Evolutionary conservation across 2,113 vertebrate genomes (phyloP).

Genomic region (Amphiprion ocellaris): DNA sequence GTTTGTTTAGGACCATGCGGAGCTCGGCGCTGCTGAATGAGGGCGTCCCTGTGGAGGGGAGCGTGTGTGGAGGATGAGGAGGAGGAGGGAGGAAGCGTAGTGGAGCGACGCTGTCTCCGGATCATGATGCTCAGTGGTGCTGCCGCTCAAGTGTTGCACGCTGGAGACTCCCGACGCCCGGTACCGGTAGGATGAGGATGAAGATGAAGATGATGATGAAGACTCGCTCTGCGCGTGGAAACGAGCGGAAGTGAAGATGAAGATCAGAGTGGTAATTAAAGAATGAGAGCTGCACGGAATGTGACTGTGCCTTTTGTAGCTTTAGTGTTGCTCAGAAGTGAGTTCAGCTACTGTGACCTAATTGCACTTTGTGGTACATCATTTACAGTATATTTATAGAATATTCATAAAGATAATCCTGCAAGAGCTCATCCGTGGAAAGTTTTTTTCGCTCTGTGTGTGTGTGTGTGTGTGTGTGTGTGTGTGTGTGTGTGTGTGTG

Average conservation of each 20-base stretch:
- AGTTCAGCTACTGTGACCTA: conserved; percentile 42
- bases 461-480: neutral
- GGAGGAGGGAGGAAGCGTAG: conserved; percentile 6
- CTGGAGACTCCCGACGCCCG: conserved; percentile 33
- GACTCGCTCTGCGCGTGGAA: conserved; percentile 16
- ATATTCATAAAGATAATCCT: neutral
- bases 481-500: neutral
- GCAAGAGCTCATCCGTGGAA: neutral
- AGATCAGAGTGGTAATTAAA: conserved; percentile 77
- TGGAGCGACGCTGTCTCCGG: conserved; percentile 41
- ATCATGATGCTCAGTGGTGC: conserved; percentile 32
- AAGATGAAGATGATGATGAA: conserved; percentile 38
- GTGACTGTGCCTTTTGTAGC: conserved; percentile 13
- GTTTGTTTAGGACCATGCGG: conserved; percentile 76
- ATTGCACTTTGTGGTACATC: conserved; percentile 29
- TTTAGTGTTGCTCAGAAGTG: conserved; percentile 40
- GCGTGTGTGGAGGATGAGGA: conserved; percentile 29
- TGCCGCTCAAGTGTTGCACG: conserved; percentile 52
- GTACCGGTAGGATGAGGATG: neutral
- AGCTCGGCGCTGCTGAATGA: conserved; percentile 17
- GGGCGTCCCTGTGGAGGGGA: conserved; percentile 42
- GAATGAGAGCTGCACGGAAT: conserved; percentile 29
- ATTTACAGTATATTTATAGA: neutral
- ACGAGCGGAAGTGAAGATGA: conserved; percentile 70
- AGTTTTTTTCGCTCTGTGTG: neutral